Evolutionary conservation across 2,888 invertebrate genomes (phyloP), one percentile per base, ranked within the genome.

Genomic region (Heliconius ethilla): DNA sequence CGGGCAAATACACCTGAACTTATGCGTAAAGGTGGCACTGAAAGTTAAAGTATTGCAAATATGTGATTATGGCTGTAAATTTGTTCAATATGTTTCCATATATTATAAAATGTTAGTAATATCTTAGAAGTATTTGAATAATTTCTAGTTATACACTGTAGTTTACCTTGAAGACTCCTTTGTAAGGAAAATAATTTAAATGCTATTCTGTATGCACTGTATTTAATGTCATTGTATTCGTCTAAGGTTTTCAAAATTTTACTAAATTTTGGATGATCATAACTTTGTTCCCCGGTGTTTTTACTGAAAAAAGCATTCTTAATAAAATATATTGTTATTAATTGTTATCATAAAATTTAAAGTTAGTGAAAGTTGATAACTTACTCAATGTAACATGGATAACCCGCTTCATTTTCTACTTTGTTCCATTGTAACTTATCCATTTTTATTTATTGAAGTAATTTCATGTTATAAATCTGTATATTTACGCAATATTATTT

Each of bases 181-280:
- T 93, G 94, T 79, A 94, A 83, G 63, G 87, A 85, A 84, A 87
- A 90, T 81, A 92, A 93, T 91, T 98, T 98, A 81, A 96, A 95
- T 25, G 97, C 97, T 80, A 97, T 96, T 82, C 97, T 95, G 86
- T 98, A 97, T 4, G 96, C 96, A 81, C 96, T 96, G 90, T 97
- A 97, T 86, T 96, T 96, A 79, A 97, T 96, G 72, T 94, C 95
- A 86, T 97, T 96, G 84, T 95, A 96, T 78, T 96, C 96, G 82
- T 96, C 95, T 40, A 97, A 88, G 65, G 92, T 90, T 81, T 95
- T 93, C 85, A 95, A 91, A 25, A 96, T 94, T 82, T 95, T 95
- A 62, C 89, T 86, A 90, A 96, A 96, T 81, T 95, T 93, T 29
- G 96, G 96, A 87, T 96, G 96, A 84, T 96, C 95, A 92, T 95